phyloP scores from a whole-genome alignment of 2,888 invertebrate species.

The Anaspis maculata region DNA sequence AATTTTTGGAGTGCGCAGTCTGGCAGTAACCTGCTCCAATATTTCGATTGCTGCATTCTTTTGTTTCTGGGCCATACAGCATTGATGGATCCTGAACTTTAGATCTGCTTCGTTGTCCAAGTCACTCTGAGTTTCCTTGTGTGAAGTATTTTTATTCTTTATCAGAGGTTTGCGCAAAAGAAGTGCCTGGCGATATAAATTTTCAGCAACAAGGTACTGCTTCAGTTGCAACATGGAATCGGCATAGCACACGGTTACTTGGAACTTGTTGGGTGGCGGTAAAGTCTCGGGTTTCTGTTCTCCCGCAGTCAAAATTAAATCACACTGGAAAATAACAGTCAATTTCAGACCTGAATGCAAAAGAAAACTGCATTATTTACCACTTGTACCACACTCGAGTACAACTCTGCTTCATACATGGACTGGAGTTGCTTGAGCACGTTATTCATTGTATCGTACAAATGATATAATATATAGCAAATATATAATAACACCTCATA shows the following conservation, averaged over 20 bases:
- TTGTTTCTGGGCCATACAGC: constrained; percentile 58
- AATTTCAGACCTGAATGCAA: too few relatives aligned
- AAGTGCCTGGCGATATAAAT: constrained; percentile 55
- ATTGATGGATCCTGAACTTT: constrained; percentile 63
- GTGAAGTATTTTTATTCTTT: constrained; percentile 46
- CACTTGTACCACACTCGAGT: constrained; percentile 61
- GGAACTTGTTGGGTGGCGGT: constrained; percentile 55
- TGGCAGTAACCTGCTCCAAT: constrained; percentile 51
- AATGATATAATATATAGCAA: too few relatives aligned
- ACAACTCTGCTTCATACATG: constrained; percentile 61
- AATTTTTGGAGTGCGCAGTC: constrained; percentile 61
- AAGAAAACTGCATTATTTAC: too few relatives aligned
- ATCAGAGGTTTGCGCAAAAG: constrained; percentile 56
- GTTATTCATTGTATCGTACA: constrained; percentile 48
- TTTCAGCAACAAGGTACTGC: constrained; percentile 61
- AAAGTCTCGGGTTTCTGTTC: constrained; percentile 58
- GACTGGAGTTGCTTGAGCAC: constrained; percentile 60
- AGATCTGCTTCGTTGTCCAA: constrained; percentile 56
- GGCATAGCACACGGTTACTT: constrained; percentile 59
- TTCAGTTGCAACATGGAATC: constrained; percentile 59
- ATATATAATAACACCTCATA: too few relatives aligned
- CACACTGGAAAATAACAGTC: constrained; percentile 61
- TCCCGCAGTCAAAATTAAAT: constrained; percentile 53
- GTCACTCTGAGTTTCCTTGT: constrained; percentile 46
- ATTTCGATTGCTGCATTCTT: constrained; percentile 51